Conservation (phyloP, 2,113 vertebrate genomes). For the Oncorhynchus nerka region DNA sequence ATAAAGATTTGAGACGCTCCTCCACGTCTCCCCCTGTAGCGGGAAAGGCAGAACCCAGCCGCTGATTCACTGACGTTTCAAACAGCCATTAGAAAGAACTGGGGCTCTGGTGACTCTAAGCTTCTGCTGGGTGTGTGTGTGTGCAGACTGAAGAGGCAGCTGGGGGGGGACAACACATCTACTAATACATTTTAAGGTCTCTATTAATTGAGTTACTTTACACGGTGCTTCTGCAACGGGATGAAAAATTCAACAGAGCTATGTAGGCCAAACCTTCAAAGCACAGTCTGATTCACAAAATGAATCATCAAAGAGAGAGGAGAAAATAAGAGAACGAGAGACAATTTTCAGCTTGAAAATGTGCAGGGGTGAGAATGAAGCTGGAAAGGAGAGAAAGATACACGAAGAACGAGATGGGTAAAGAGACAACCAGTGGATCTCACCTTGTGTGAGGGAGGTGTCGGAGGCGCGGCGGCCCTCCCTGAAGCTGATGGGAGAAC, state of each 20-base stretch:
- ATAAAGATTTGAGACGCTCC: constrained; percentile 50
- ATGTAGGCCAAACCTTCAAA: constrained; percentile 19
- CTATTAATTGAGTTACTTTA: constrained; percentile 28
- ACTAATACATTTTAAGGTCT: constrained; percentile 36
- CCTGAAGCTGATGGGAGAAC: constrained; percentile 95
- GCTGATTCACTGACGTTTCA: constrained; percentile 18
- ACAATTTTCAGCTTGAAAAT: neutral
- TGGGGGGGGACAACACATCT: neutral
- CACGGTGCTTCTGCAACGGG: constrained; percentile 41
- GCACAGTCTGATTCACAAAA: constrained; percentile 25
- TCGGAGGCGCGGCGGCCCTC: constrained; percentile 94
- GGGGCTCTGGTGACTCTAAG: neutral
- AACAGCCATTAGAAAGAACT: neutral
- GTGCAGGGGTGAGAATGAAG: neutral
- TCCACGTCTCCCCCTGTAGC: neutral
- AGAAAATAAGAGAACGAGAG: constrained; percentile 6
- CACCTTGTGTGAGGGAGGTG: constrained; percentile 97
- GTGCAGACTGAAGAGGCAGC: constrained; percentile 1
- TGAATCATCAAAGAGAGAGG: constrained; percentile 33
- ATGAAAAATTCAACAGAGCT: constrained; percentile 27
- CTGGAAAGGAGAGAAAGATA: neutral
- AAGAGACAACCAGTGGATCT: neutral
- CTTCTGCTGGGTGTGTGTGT: constrained; percentile 2
- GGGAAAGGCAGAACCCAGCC: neutral
- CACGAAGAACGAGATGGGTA: neutral